phyloP scores from a whole-genome alignment of 1,140 invertebrate genomes.

The Magallana angulata region DNA sequence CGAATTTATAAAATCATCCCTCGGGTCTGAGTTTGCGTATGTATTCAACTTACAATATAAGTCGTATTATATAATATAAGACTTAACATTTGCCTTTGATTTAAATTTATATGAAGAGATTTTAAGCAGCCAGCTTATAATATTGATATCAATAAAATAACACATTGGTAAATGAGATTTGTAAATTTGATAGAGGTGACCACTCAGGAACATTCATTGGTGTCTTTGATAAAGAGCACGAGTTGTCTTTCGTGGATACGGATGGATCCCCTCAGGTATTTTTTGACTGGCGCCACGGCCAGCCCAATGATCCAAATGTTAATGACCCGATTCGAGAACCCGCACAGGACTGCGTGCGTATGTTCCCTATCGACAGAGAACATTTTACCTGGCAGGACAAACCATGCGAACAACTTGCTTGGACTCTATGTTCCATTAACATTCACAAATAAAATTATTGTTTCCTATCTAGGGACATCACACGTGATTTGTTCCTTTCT shows the following conservation, averaged over 20 bases:
- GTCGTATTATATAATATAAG: too few species aligned
- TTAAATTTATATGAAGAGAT: too few species aligned
- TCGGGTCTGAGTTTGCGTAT: neutral
- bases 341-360: slow-evolving; percentile 31
- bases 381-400: slow-evolving; percentile 27
- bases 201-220: slow-evolving; percentile 16
- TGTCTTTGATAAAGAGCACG: slow-evolving; percentile 26
- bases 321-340: slow-evolving; percentile 1
- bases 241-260: slow-evolving; percentile 20
- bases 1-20: slow-evolving; percentile 8
- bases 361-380: slow-evolving; percentile 29
- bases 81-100: too few species aligned
- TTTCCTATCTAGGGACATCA: neutral
- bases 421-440: slow-evolving; percentile 29
- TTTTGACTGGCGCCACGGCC: slow-evolving; percentile 26
- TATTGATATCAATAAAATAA: too few species aligned
- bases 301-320: slow-evolving; percentile 30
- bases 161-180: too few species aligned
- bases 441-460: slow-evolving; percentile 23
- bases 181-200: neutral
- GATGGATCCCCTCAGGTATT: slow-evolving; percentile 15
- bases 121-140: too few species aligned
- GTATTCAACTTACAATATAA: neutral
- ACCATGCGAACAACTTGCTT: neutral
- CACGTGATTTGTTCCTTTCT: too few species aligned